These are phyloP conservation scores for Cyclopterus lumpus DNA, from an alignment of 2,797 vertebrate genomes.

Conservation along the genomic window DNA sequence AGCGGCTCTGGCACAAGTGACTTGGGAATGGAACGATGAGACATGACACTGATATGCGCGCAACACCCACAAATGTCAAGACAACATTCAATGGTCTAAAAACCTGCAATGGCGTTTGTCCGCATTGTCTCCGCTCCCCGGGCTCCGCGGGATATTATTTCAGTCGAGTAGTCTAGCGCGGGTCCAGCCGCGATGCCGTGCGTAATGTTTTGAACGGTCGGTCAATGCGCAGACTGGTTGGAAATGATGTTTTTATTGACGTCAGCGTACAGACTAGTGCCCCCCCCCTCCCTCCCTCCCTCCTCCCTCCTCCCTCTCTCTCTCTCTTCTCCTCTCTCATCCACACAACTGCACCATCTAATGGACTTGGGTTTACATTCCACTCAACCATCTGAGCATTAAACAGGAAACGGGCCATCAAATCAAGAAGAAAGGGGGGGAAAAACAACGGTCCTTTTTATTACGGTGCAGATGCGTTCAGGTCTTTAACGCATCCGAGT, in stretches of 20 bases:
- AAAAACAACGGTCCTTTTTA: background rate
- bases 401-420: slow-evolving; percentile 17
- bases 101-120: slow-evolving; percentile 72
- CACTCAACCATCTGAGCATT: slow-evolving; percentile 49
- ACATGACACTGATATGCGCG: slow-evolving; percentile 76
- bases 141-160: slow-evolving; percentile 56
- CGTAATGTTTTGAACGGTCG: slow-evolving; percentile 82
- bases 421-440: background rate
- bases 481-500: background rate
- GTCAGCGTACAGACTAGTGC: slow-evolving; percentile 73
- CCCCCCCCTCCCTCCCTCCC: slow-evolving; percentile 14
- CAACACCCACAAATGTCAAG: slow-evolving; percentile 70
- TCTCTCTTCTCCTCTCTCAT: slow-evolving; percentile 19
- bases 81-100: slow-evolving; percentile 75
- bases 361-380: slow-evolving; percentile 65
- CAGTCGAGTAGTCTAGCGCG: slow-evolving; percentile 62
- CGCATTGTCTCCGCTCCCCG: slow-evolving; percentile 57
- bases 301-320: slow-evolving; percentile 19
- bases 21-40: slow-evolving; percentile 73
- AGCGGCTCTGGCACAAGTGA: slow-evolving; percentile 67
- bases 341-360: slow-evolving; percentile 76
- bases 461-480: background rate
- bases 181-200: slow-evolving; percentile 74
- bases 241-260: slow-evolving; percentile 83
- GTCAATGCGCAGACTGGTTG: slow-evolving; percentile 80